phyloP scores from a whole-genome alignment of 2,797 vertebrate genomes.

The Sorex maritimensis region DNA sequence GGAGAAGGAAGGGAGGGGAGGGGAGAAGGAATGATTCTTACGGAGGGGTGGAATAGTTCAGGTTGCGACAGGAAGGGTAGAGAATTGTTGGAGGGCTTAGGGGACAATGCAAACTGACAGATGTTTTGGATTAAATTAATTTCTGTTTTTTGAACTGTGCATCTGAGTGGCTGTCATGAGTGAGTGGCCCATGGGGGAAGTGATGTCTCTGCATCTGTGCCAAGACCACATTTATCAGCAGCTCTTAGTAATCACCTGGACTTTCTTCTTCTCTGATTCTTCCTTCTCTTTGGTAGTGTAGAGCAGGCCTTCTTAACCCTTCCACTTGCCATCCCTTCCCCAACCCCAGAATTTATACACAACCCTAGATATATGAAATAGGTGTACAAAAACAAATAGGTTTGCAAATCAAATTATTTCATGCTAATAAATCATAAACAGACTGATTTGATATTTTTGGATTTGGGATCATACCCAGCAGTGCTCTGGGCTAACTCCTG shows the following conservation, averaged over 20 bases:
- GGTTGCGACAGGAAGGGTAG: not conserved
- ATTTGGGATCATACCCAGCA: too few species aligned
- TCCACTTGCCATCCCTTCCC: too few species aligned
- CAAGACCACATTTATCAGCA: not conserved
- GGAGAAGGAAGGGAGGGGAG: conserved; percentile 3
- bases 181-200: conserved; percentile 1
- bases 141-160: conserved; percentile 20
- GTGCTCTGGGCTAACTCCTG: too few species aligned
- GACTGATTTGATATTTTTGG: too few species aligned
- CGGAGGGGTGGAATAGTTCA: not conserved
- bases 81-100: not conserved
- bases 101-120: not conserved
- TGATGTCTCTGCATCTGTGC: not conserved
- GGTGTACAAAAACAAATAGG: too few species aligned
- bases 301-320: not conserved
- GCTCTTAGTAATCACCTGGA: not conserved
- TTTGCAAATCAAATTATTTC: too few species aligned
- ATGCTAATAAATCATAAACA: too few species aligned
- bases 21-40: not conserved
- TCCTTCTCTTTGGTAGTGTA: conserved; percentile 54
- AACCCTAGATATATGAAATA: too few species aligned
- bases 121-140: conserved; percentile 37
- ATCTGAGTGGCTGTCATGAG: conserved; percentile 34
- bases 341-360: too few species aligned
- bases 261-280: conserved; percentile 10